Evolutionary conservation across 2,113 vertebrate species (phyloP).

Genomic region (Hippocampus mohnikei): DNA sequence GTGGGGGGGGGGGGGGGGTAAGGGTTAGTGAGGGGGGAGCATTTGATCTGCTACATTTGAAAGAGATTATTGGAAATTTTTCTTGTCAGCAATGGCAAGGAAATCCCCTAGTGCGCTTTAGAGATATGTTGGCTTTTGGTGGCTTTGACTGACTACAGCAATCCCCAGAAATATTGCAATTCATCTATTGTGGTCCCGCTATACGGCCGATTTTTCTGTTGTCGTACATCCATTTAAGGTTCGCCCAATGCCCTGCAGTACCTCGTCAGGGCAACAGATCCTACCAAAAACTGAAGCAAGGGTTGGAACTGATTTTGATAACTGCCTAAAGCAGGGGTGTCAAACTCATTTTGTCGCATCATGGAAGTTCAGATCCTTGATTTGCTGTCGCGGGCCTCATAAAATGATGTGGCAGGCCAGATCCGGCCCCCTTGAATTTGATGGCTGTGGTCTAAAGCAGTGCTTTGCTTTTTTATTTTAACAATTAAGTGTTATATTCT

Average conservation of each 20-base stretch:
- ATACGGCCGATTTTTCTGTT: not conserved
- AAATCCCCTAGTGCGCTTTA: conserved; percentile 57
- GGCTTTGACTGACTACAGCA: conserved; percentile 6
- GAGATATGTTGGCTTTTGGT: conserved; percentile 32
- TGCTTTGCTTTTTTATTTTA: no score
- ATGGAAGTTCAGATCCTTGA: no score
- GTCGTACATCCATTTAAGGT: not conserved
- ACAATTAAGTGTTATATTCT: no score
- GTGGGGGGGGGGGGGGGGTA: not conserved
- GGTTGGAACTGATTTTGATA: no score
- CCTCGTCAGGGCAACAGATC: no score
- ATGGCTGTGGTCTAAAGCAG: no score
- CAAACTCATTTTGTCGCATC: no score
- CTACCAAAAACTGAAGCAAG: no score
- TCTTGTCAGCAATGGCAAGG: conserved; percentile 53
- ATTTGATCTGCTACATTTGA: conserved; percentile 45
- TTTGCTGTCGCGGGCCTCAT: no score
- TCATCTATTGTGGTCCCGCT: not conserved
- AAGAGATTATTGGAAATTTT: conserved; percentile 60
- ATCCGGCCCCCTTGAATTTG: no score
- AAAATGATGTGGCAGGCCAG: no score
- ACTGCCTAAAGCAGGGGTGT: no score
- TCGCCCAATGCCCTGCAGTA: not conserved
- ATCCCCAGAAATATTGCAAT: not conserved
- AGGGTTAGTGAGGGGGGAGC: conserved; percentile 4